Evolutionary conservation across 2,888 invertebrate species (phyloP), one percentile per base, ranked within the genome.

Genomic region (Hydrotaea diabolus): DNA sequence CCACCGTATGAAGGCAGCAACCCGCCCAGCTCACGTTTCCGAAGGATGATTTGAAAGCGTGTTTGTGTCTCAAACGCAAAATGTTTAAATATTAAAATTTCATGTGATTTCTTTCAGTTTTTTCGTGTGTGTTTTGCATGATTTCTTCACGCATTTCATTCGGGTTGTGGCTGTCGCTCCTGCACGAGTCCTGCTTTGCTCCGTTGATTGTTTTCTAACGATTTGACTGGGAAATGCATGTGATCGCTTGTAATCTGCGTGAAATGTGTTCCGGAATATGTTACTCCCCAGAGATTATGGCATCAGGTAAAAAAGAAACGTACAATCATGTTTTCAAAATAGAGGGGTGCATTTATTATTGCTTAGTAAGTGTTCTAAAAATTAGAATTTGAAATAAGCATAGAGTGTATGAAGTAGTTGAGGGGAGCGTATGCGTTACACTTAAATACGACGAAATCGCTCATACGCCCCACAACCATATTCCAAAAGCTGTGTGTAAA

Each of bases 11-110:
- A 19, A 55, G 55, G 19, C 2, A 59, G 7, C 59, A 59, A 36
- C n/a, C n/a, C n/a, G n/a, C n/a, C n/a, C n/a, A n/a, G n/a, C n/a
- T n/a, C n/a, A n/a, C n/a, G n/a, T n/a, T n/a, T n/a, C n/a, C n/a
- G 11, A 55, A 1, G 55, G 19, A 55, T n/a, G 55, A 55, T 11
- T 59, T 17, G n/a, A n/a, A n/a, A n/a, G n/a, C n/a, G n/a, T 59
- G 59, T 59, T 11, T 39, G n/a, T n/a, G n/a, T n/a, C 31, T 31
- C 31, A 31, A 2, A 2, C 31, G 7, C 31, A 21, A 21, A 2
- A 23, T 23, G 9, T 2, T n/a, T 23, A 64, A 64, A 64, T 66
- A 66, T 66, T 66, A 66, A 66, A 66, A 66, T 66, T 66, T 43
- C 66, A 66, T 66, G 66, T 17, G 43, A 43, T 66, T 66, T 43